Base-by-base conservation (phyloP, 1,140 invertebrate species). In the Lepidotrigona ventralis region DNA sequence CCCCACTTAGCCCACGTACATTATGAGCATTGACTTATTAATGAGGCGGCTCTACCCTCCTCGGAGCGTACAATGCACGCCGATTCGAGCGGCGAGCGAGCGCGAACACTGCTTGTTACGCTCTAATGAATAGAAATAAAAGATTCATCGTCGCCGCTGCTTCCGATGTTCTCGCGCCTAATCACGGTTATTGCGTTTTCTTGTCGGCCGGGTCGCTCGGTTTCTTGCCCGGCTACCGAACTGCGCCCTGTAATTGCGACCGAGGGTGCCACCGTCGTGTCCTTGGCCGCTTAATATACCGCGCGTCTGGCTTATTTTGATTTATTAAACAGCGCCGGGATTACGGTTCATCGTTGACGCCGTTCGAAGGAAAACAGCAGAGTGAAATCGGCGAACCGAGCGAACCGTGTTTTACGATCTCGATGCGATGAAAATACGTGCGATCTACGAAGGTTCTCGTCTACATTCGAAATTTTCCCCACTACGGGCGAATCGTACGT, bases 11-110 rank as follows among this genome's bases (percentile, higher is more conserved):
- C 83, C 83, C 83, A 74, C 83, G 79, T 84, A 80, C 83, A 81
- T 84, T 84, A 84, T 75, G 83, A 80, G 64, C 83, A 84, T 81
- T 84, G 83, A 84, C 78, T 84, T 84, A 84, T 84, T 84, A 84
- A 84, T 56, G 83, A 84, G 78, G 23, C 68, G 56, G 82, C 77
- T 84, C 80, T 84, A 80, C 60, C 82, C 82, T 51, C 46, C 12
- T 53, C 51, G 51, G 5, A n/a, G 17, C 39, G 54, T 72, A 46
- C 79, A 54, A 77, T 60, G 68, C 53, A 33, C 19, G 63, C 54
- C 54, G 58, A 23, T 19, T 5, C 71, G 33, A 33, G 33, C 33
- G 33, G 33, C 33, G 33, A 33, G 23, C 79, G n/a, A 15, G 63
- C 15, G 19, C 9, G 23, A 56, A 26, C 54, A 8, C 46, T 46